phyloP scores from a whole-genome alignment of 2,888 invertebrate genomes.

The Cetonia aurata region DNA sequence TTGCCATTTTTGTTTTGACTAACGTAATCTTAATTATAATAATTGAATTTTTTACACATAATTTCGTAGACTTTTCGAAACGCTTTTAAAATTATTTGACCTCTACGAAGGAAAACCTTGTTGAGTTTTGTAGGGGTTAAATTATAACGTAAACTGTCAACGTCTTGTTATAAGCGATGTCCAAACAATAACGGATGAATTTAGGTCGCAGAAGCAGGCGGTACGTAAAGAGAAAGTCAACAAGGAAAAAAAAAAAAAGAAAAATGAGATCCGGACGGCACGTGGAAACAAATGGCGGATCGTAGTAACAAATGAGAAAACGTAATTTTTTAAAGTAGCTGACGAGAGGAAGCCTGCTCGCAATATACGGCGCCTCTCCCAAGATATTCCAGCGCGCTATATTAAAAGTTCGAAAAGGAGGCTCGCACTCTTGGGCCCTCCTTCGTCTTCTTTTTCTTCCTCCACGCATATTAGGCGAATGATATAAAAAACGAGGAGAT shows the following conservation, averaged over 20 bases:
- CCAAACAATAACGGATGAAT: conserved; percentile 19
- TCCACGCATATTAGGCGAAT: conserved; percentile 16
- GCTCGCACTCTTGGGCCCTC: background rate
- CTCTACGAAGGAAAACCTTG: conserved; percentile 1
- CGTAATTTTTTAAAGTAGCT: conserved; percentile 40
- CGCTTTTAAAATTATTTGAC: background rate
- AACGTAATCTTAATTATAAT: too few species aligned
- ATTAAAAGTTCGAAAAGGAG: conserved; percentile 30
- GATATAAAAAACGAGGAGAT: conserved; percentile 17
- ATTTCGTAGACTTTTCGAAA: too few species aligned
- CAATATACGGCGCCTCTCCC: conserved; percentile 14
- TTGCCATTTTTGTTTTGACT: too few species aligned
- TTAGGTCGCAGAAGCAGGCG: conserved; percentile 6
- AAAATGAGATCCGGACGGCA: conserved; percentile 24
- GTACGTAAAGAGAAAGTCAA: conserved; percentile 13
- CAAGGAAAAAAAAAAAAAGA: conserved; percentile 5
- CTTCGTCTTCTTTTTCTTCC: background rate
- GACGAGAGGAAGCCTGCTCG: conserved; percentile 9
- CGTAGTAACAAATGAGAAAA: conserved; percentile 15
- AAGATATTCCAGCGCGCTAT: conserved; percentile 13
- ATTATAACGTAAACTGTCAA: conserved; percentile 23
- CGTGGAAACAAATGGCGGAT: conserved; percentile 30
- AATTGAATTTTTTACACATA: too few species aligned
- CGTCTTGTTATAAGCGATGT: conserved; percentile 3
- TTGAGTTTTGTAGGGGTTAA: conserved; percentile 9